Evolutionary conservation across 2,888 invertebrate genomes (phyloP).

Genomic region (Ophion costatus): DNA sequence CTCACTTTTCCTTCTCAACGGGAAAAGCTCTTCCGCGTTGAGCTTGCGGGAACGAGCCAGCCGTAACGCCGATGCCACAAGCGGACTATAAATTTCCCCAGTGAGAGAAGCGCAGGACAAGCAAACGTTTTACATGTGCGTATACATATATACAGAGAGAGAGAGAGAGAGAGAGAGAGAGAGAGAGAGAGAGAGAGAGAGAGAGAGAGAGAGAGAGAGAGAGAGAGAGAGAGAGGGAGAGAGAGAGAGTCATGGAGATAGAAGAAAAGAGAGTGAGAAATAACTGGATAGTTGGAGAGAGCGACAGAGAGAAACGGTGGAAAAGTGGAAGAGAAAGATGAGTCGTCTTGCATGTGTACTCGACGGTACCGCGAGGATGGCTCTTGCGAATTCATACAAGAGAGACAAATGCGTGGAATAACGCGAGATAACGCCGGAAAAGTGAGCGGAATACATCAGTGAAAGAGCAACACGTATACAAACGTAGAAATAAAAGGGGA

Average conservation of each 20-base stretch:
- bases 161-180: conserved; percentile 10
- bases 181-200: background rate
- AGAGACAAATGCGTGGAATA: conserved; percentile 49
- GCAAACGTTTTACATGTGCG: conserved; percentile 38
- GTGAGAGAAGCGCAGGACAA: conserved; percentile 63
- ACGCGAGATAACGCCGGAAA: conserved; percentile 49
- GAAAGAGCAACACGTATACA: conserved; percentile 21
- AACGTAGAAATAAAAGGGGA: conserved; percentile 44
- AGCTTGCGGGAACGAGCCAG: conserved; percentile 63
- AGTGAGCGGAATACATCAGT: conserved; percentile 38
- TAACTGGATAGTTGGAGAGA: background rate
- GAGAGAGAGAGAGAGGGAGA: background rate
- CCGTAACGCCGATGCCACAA: conserved; percentile 68
- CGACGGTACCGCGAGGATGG: conserved; percentile 33
- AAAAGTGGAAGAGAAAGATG: conserved; percentile 28
- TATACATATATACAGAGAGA: conserved; percentile 15
- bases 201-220: background rate
- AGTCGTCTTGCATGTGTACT: conserved; percentile 28
- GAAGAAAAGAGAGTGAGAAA: background rate
- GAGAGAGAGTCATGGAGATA: background rate
- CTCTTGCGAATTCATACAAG: conserved; percentile 41
- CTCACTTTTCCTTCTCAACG: conserved; percentile 18
- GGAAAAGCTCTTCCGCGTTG: conserved; percentile 57
- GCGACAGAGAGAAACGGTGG: background rate
- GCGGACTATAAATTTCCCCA: conserved; percentile 75